Base-by-base conservation (phyloP, 2,797 vertebrate genomes). In the Sebastes itinus region DNA sequence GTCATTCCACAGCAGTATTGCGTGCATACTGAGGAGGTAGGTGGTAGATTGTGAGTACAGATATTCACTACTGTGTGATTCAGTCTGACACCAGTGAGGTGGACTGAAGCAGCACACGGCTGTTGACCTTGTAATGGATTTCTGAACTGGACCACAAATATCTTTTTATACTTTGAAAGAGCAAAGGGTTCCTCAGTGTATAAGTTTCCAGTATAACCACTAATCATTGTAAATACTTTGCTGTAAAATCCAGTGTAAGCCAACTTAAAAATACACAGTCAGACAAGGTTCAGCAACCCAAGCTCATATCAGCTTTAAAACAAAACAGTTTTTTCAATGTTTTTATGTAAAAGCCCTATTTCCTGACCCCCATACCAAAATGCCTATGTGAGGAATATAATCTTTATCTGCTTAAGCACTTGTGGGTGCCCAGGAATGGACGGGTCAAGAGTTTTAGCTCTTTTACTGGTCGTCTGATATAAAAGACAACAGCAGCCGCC, bases 371-470 rank as follows among this genome's bases (percentile, higher is more conserved):
- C 28, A 38, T 70, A 80, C 65, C 80, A 88, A 90, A 90, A 88
- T 82, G 77, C 62, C 80, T 84, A 56, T 82, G 85, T 80, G 68
- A 88, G 73, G 70, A 87, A 85, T 82, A 86, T 87, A 87, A 87
- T 89, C 89, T 89, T 88, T 88, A 92, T 91, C 86, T 81, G 77
- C 86, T 91, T 89, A 89, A 88, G 89, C 78, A 88, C 83, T 92
- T 86, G 85, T 85, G 81, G 79, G 86, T 10, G 33, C 72, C 81
- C 81, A 87, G 86, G 68, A 90, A 83, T 7, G 75, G 66, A 71
- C 11, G 70, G 89, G 87, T 90, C 88, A 89, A 82, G 80, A 85
- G 85, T 86, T 90, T 82, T 75, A 78, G 83, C 84, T 84, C 71
- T 81, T 85, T 78, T 71, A 82, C 80, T 78, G 87, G 80, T 80